Conservation (phyloP, 2,797 vertebrate genomes). For the Buphagus erythrorhynchus region DNA sequence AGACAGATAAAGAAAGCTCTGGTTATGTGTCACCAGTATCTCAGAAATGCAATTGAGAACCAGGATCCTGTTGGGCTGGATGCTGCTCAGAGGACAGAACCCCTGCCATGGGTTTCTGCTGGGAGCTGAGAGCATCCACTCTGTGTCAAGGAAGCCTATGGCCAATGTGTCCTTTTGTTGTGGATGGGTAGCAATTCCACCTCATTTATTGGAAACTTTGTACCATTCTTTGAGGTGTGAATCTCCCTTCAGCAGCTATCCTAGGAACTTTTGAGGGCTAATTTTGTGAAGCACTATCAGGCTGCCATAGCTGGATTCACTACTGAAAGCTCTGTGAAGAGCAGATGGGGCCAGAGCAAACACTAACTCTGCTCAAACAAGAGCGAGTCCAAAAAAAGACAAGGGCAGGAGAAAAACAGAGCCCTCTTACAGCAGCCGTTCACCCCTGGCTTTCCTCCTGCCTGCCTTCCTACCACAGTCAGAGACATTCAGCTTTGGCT, state of each 20-base stretch:
- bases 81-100: background rate
- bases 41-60: background rate
- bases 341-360: background rate
- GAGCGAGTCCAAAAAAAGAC: background rate
- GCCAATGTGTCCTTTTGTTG: rapidly evolving
- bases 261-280: background rate
- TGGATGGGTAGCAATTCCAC: background rate
- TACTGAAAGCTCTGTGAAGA: background rate
- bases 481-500: background rate
- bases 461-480: background rate
- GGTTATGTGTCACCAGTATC: background rate
- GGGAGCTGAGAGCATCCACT: background rate
- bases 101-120: background rate
- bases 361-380: background rate
- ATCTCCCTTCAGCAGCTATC: background rate
- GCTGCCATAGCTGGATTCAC: background rate
- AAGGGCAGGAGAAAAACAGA: background rate
- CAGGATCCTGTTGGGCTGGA: background rate
- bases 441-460: background rate
- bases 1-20: background rate
- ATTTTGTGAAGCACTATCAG: background rate
- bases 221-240: background rate
- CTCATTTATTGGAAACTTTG: background rate
- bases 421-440: background rate
- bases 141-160: background rate